Evolutionary conservation across 2,888 invertebrate species (phyloP), one percentile per base, ranked within the genome.

Genomic region (Boloria selene): DNA sequence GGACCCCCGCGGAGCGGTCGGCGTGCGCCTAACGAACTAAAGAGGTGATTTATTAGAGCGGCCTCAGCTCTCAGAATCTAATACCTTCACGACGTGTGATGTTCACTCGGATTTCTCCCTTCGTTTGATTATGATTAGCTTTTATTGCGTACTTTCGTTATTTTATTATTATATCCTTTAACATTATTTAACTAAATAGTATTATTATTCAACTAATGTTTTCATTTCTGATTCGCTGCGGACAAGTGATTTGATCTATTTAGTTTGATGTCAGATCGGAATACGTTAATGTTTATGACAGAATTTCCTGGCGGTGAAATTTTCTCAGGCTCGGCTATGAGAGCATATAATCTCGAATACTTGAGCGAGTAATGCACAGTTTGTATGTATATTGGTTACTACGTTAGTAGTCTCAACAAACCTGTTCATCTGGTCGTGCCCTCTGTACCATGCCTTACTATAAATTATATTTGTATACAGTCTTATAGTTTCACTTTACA

Each of bases 371-470:
- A 86, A 86, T 83, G 85, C 84, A 86, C 85, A 84, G 81, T 83
- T 80, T 79, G 83, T 85, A 87, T 86, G 87, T 88, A 89, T 90
- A 88, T 89, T 90, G 88, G 90, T 90, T 87, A 89, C 86, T 90
- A 85, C 87, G 86, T 79, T 88, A 87, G 86, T 88, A 89, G 89
- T 83, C 82, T 72, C 84, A 79, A 77, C 74, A 85, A 91, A 91
- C 91, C 90, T 84, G 91, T 91, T 80, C 72, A 73, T 70, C 77
- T 81, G 83, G 80, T 83, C 85, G 80, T 88, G 90, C 88, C 87
- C 89, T 89, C 88, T 87, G 89, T 87, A 83, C 85, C 80, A 82
- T 83, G 83, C 78, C 78, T 77, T 74, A 73, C 76, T 82, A 79
- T 79, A 80, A 79, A 72, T 70, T 80, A 83, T 81, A 84, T 84